Conservation (phyloP, 2,113 vertebrate genomes). For the Semnornis frantzii region DNA sequence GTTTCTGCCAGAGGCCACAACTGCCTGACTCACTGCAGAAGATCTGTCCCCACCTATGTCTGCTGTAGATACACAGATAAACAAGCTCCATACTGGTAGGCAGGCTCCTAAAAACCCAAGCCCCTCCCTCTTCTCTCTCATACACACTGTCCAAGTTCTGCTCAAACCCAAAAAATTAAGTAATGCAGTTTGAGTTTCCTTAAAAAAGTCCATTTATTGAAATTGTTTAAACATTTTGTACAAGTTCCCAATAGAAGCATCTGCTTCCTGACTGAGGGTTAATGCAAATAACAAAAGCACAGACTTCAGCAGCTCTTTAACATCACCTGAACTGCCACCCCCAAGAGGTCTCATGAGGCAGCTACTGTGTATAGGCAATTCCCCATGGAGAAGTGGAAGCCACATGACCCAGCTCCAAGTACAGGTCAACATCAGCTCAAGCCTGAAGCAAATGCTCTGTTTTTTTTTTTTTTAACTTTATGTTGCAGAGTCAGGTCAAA, state of each 20-base stretch:
- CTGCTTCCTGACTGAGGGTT: slow-evolving; percentile 47
- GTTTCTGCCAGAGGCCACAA: slow-evolving; percentile 60
- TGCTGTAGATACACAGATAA: slow-evolving; percentile 30
- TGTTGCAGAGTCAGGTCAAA: slow-evolving; percentile 21
- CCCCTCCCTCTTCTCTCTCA: not conserved
- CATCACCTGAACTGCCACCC: not conserved
- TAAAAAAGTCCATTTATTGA: slow-evolving; percentile 79
- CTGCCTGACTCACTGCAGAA: slow-evolving; percentile 53
- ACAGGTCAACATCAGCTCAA: slow-evolving; percentile 7
- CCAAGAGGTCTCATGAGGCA: not conserved
- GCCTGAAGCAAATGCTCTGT: slow-evolving; percentile 26
- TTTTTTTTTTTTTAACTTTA: not conserved
- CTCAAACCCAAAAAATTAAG: not conserved
- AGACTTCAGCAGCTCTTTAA: slow-evolving; percentile 5
- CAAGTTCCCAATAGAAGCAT: slow-evolving; percentile 68
- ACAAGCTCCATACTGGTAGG: not conserved
- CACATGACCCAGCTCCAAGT: not conserved
- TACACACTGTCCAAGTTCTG: not conserved
- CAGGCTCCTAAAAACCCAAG: not conserved
- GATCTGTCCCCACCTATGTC: slow-evolving; percentile 52
- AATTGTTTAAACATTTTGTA: slow-evolving; percentile 77
- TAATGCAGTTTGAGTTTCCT: slow-evolving; percentile 13
- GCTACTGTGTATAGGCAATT: not conserved
- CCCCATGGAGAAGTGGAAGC: slow-evolving; percentile 10
- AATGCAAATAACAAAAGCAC: slow-evolving; percentile 65